Conservation (phyloP, 1,140 invertebrate genomes). For the Andrena cerasifolii region DNA sequence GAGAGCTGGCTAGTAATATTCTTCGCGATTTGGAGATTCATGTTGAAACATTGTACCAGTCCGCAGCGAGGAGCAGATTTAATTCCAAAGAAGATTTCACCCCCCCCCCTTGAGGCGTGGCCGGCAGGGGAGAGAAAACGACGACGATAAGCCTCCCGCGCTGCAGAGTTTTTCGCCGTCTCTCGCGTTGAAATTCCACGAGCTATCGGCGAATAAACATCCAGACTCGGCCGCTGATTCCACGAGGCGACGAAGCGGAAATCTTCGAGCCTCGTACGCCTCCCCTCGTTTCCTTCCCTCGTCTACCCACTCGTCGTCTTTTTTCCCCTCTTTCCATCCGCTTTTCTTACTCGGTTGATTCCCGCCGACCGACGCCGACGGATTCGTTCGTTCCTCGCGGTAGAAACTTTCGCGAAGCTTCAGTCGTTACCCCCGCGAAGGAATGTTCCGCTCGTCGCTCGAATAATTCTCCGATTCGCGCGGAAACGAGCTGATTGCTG, state of each 20-base stretch:
- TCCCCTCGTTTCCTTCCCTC: conserved; percentile 8
- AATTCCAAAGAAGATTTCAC: conserved; percentile 69
- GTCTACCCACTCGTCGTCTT: conserved; percentile 33
- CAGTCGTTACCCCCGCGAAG: conserved; percentile 41
- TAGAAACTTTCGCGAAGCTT: conserved; percentile 49
- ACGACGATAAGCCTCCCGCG: conserved; percentile 58
- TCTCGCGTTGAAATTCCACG: conserved; percentile 53
- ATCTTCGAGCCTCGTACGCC: conserved; percentile 32
- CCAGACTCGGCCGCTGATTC: conserved; percentile 53
- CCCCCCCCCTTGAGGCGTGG: background rate
- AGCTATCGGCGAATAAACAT: conserved; percentile 67
- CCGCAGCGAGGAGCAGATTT: conserved; percentile 66
- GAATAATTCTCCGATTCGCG: conserved; percentile 63
- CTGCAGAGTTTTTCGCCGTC: conserved; percentile 50
- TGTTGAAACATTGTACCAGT: conserved; percentile 32
- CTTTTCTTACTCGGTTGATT: conserved; percentile 30
- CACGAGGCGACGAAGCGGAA: conserved; percentile 62
- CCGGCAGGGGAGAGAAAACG: conserved; percentile 19
- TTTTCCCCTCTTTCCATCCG: background rate
- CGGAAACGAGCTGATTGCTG: conserved; percentile 64
- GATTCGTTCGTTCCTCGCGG: conserved; percentile 38
- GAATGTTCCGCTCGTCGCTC: conserved; percentile 50
- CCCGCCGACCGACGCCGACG: conserved; percentile 20
- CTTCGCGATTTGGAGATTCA: background rate
- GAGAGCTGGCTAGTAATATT: background rate